Evolutionary conservation across 2,888 invertebrate genomes (phyloP).

Genomic region (Listrodromus nycthemerus): DNA sequence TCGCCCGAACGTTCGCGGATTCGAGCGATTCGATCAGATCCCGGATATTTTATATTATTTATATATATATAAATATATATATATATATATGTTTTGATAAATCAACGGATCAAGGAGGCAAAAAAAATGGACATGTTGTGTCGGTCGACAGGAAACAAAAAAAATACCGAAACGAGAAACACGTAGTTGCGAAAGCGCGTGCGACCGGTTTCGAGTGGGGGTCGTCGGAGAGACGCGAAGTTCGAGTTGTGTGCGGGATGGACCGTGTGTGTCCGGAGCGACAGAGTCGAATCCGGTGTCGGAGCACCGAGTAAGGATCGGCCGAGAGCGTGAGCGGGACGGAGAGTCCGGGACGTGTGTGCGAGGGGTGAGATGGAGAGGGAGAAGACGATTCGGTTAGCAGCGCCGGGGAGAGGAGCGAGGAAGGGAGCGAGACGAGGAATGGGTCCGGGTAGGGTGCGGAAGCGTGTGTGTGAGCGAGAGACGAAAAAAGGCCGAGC

Average conservation of each 20-base stretch:
- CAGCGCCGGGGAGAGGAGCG: constrained; percentile 40
- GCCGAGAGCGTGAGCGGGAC: constrained; percentile 63
- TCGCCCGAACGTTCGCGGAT: not conserved
- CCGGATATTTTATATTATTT: not conserved
- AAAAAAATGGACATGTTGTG: constrained; percentile 40
- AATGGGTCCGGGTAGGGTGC: constrained; percentile 69
- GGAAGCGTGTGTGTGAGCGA: constrained; percentile 69
- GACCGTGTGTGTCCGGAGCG: constrained; percentile 43
- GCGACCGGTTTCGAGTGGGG: constrained; percentile 67
- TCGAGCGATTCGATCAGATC: not conserved
- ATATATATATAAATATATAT: too few species aligned
- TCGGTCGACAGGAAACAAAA: constrained; percentile 9
- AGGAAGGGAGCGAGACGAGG: constrained; percentile 42
- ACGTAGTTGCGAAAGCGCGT: constrained; percentile 54
- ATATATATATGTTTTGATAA: too few species aligned
- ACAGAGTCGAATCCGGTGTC: constrained; percentile 69
- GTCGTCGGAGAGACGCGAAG: constrained; percentile 39
- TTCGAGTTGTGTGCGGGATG: constrained; percentile 51
- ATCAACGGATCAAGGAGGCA: constrained; percentile 14
- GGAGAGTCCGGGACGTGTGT: constrained; percentile 39
- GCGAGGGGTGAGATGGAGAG: constrained; percentile 63
- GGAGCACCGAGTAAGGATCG: constrained; percentile 66
- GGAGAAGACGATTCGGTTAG: constrained; percentile 52
- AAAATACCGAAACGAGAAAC: not conserved
- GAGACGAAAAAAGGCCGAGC: too few species aligned